phyloP scores from a whole-genome alignment of 2,797 vertebrate genomes.

The Ceryle rudis region DNA sequence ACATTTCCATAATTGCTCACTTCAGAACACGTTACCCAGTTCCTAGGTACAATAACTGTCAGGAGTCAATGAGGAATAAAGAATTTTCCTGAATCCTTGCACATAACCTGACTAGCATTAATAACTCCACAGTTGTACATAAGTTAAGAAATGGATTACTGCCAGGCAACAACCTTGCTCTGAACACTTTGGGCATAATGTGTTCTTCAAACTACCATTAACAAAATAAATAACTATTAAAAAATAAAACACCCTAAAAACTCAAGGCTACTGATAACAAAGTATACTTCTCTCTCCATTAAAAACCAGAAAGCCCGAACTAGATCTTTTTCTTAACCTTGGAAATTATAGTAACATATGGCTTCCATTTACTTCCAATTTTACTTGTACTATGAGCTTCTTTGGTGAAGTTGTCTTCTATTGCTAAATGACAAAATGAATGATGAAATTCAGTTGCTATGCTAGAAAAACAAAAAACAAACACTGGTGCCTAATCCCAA shows the following conservation, averaged over 20 bases:
- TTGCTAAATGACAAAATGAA: constrained; percentile 85
- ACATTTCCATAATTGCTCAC: constrained; percentile 96
- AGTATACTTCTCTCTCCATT: constrained; percentile 53
- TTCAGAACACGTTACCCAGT: constrained; percentile 94
- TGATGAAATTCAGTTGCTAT: constrained; percentile 87
- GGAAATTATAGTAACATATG: constrained; percentile 82
- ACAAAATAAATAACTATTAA: constrained; percentile 73
- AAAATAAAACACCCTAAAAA: background rate
- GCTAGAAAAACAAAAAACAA: constrained; percentile 87
- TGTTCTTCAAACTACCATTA: constrained; percentile 71
- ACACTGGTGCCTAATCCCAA: constrained; percentile 80
- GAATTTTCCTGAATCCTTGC: constrained; percentile 88
- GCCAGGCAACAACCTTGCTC: constrained; percentile 87
- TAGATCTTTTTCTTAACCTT: constrained; percentile 69
- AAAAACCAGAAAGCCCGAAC: constrained; percentile 63
- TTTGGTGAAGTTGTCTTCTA: constrained; percentile 84
- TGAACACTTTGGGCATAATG: constrained; percentile 70
- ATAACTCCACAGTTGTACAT: constrained; percentile 82
- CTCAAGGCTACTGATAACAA: constrained; percentile 70
- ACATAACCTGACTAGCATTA: constrained; percentile 88
- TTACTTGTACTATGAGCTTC: constrained; percentile 80
- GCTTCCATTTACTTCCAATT: constrained; percentile 84
- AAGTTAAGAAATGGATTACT: constrained; percentile 87
- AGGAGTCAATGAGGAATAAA: constrained; percentile 92
- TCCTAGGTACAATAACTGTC: constrained; percentile 91